phyloP scores from a whole-genome alignment of 2,113 vertebrate species.

The Vicugna pacos region DNA sequence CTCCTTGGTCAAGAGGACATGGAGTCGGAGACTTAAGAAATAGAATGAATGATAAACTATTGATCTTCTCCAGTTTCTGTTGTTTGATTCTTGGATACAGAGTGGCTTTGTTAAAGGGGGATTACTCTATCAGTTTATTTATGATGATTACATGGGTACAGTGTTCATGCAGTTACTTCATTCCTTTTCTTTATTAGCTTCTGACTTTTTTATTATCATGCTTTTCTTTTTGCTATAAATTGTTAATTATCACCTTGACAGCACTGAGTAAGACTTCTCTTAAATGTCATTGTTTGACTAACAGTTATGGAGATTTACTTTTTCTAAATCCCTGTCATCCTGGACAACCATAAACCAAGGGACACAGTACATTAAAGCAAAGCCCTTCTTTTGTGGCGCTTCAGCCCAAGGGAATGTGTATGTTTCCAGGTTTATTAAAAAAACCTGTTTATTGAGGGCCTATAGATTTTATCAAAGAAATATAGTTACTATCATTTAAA shows the following conservation, averaged over 20 bases:
- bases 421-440: neutral
- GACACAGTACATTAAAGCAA: neutral
- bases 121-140: constrained; percentile 26
- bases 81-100: constrained; percentile 16
- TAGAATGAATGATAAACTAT: neutral
- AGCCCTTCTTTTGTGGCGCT: constrained; percentile 31
- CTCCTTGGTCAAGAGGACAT: neutral
- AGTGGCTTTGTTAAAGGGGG: constrained; percentile 2
- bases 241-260: constrained; percentile 77
- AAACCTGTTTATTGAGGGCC: neutral
- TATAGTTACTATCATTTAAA: constrained; percentile 26
- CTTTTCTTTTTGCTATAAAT: constrained; percentile 66
- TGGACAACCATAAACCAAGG: constrained; percentile 52
- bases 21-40: neutral
- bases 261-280: constrained; percentile 63
- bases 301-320: constrained; percentile 73
- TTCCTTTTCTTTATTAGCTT: constrained; percentile 65
- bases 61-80: neutral
- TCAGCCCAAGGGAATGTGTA: neutral
- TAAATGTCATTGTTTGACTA: constrained; percentile 69
- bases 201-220: constrained; percentile 55
- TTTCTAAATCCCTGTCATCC: neutral
- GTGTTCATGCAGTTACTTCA: constrained; percentile 45
- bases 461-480: neutral
- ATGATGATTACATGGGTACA: neutral